A percentile compares a stretch with the other conserved stretches of the same genome.
Evolutionary conservation across 2,797 vertebrate genomes (phyloP).

Genomic region (Meda fulgida): DNA sequence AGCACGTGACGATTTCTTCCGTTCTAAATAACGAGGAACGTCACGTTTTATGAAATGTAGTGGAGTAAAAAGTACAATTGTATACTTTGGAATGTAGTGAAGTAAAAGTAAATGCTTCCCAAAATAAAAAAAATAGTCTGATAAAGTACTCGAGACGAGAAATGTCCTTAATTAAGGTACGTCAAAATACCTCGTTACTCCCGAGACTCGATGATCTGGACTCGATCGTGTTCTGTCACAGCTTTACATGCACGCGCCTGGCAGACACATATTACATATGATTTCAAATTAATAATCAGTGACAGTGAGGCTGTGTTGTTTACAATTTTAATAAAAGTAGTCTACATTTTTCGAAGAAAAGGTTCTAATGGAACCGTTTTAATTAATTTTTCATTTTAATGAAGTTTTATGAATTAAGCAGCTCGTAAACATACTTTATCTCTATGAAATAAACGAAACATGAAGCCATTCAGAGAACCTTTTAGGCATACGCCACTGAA

Average conservation of each 20-base stretch:
- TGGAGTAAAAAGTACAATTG: too few species aligned
- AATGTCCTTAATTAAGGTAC: too few species aligned
- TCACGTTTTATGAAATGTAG: too few species aligned
- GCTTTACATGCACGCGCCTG: too few species aligned
- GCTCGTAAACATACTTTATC: neutral
- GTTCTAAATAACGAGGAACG: too few species aligned
- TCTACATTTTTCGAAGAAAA: neutral
- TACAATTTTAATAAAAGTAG: neutral
- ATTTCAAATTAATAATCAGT: neutral
- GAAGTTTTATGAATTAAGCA: neutral
- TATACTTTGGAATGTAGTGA: too few species aligned
- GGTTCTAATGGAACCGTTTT: neutral
- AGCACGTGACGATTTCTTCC: too few species aligned
- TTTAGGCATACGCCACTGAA: neutral
- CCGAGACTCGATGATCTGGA: neutral
- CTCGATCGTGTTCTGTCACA: neutral
- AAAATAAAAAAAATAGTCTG: too few species aligned
- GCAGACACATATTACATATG: neutral
- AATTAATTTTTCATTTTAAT: neutral
- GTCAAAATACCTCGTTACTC: too few species aligned
- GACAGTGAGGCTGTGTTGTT: neutral
- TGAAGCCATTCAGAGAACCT: neutral
- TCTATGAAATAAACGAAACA: neutral
- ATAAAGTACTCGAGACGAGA: too few species aligned
- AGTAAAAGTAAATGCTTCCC: too few species aligned